A percentile compares a stretch with the other conserved stretches of the same genome.
These are phyloP conservation scores for Heliconius hewitsoni DNA, from an alignment of 1,140 invertebrate genomes.

Conservation along the genomic window DNA sequence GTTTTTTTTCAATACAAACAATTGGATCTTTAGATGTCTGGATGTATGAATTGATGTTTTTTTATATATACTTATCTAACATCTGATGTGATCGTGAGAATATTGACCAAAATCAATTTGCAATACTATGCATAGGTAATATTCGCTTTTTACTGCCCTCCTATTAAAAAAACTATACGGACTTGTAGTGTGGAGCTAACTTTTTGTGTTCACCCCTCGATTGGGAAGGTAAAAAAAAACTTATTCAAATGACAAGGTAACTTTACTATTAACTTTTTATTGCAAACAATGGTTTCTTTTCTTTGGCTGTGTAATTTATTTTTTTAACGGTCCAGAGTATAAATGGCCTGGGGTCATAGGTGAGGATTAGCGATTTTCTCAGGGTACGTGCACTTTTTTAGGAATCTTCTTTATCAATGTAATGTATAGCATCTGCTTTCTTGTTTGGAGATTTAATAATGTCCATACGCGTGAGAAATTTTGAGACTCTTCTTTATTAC, in stretches of 20 bases:
- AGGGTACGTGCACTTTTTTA: slow-evolving; percentile 58
- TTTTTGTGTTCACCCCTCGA: slow-evolving; percentile 68
- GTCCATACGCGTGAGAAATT: slow-evolving; percentile 47
- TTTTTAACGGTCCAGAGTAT: slow-evolving; percentile 65
- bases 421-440: slow-evolving; percentile 51
- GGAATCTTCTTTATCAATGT: slow-evolving; percentile 50
- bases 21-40: not conserved
- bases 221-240: slow-evolving; percentile 43
- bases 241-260: slow-evolving; percentile 75
- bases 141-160: slow-evolving; percentile 56
- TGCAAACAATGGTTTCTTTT: slow-evolving; percentile 67
- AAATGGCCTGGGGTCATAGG: slow-evolving; percentile 74
- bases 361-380: slow-evolving; percentile 66
- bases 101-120: slow-evolving; percentile 64
- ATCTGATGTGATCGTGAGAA: slow-evolving; percentile 62
- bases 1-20: not conserved
- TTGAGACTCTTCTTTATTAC: not conserved
- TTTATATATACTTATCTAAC: not conserved
- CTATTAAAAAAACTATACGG: slow-evolving; percentile 67
- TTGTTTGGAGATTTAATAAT: slow-evolving; percentile 12
- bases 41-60: not conserved
- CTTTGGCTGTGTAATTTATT: slow-evolving; percentile 70
- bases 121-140: slow-evolving; percentile 50
- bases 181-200: slow-evolving; percentile 47
- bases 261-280: slow-evolving; percentile 66